These are phyloP conservation scores for Lagodon rhomboides DNA, from an alignment of 2,797 vertebrate genomes.

Conservation along the genomic window DNA sequence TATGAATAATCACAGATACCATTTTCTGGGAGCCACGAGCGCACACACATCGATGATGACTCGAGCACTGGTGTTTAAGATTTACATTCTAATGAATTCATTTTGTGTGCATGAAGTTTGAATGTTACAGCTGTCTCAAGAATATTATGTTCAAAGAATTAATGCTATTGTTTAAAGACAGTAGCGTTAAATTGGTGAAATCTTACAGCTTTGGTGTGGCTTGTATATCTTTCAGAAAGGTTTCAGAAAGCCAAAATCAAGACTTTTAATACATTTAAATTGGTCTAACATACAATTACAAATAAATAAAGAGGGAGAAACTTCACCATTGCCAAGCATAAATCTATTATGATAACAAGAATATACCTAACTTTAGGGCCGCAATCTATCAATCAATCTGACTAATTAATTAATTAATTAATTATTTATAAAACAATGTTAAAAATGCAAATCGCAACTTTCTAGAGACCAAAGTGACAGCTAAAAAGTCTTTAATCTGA, in stretches of 20 bases:
- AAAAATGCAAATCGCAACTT: neutral
- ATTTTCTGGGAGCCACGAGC: conserved; percentile 79
- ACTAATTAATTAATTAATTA: neutral
- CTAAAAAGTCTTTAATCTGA: neutral
- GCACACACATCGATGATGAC: conserved; percentile 59
- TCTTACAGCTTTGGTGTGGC: neutral
- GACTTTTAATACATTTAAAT: neutral
- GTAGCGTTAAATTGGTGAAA: neutral
- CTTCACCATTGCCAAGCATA: too few relatives aligned
- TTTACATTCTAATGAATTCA: conserved; percentile 77
- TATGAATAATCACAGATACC: conserved; percentile 88
- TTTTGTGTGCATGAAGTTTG: conserved; percentile 44
- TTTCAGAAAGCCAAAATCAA: neutral
- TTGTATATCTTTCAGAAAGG: neutral
- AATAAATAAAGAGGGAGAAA: neutral
- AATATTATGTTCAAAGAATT: neutral
- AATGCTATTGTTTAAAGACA: conserved; percentile 13
- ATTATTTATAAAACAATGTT: neutral
- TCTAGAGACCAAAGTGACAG: neutral
- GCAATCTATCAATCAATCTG: neutral
- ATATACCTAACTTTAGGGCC: neutral
- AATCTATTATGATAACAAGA: neutral
- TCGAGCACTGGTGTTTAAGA: conserved; percentile 74
- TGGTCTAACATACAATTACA: neutral
- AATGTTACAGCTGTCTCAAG: conserved; percentile 30